phyloP scores from a whole-genome alignment of 2,113 vertebrate genomes.

The Ariopsis seemanni region DNA sequence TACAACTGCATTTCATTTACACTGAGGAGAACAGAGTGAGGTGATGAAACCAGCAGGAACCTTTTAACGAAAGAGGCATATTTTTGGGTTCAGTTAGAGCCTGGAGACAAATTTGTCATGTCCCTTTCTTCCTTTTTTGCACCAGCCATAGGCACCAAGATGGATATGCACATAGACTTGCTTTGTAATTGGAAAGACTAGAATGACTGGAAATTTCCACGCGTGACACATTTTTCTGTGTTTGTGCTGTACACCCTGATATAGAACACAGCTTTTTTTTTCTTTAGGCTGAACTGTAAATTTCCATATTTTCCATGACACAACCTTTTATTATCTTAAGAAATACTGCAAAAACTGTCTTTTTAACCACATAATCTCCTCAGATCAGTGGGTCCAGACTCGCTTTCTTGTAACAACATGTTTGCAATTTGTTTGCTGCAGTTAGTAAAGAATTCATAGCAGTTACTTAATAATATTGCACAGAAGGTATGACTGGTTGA shows the following conservation, averaged over 20 bases:
- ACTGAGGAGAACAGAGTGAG: constrained; percentile 40
- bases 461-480: not conserved
- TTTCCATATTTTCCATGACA: constrained; percentile 3
- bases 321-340: not conserved
- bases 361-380: not conserved
- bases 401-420: not conserved
- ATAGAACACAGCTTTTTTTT: not conserved
- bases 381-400: not conserved
- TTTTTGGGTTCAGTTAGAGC: constrained; percentile 59
- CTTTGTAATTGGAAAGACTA: constrained; percentile 25
- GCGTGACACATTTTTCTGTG: constrained; percentile 4
- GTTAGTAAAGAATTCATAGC: not conserved
- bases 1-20: not conserved
- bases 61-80: constrained; percentile 42
- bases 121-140: constrained; percentile 65
- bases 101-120: constrained; percentile 65
- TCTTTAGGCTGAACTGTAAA: not conserved
- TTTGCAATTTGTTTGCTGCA: not conserved
- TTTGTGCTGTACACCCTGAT: constrained; percentile 28
- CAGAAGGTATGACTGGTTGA: not conserved
- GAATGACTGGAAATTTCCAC: constrained; percentile 46
- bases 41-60: constrained; percentile 52
- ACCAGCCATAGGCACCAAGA: constrained; percentile 37
- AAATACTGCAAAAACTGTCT: not conserved
- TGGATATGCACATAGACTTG: constrained; percentile 9